phyloP scores from a whole-genome alignment of 2,888 invertebrate genomes.

The Sepiola atlantica region DNA sequence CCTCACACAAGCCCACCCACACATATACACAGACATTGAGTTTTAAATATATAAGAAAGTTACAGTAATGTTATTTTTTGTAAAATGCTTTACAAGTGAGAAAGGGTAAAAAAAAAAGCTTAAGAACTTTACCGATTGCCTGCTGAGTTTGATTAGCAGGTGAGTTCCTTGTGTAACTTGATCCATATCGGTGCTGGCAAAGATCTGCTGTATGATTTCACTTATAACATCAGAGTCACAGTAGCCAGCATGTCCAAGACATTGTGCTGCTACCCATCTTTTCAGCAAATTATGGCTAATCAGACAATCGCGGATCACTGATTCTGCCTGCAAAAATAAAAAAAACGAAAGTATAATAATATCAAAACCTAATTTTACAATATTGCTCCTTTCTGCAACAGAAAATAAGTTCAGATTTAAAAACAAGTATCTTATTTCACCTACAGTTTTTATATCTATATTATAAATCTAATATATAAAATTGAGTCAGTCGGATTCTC shows the following conservation, averaged over 20 bases:
- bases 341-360: background rate
- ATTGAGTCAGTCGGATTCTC: too few species aligned
- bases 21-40: too few species aligned
- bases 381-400: too few species aligned
- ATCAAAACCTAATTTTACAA: too few species aligned
- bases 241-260: constrained; percentile 71
- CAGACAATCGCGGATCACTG: constrained; percentile 65
- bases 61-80: background rate
- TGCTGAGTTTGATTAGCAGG: constrained; percentile 70
- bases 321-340: constrained; percentile 62
- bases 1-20: too few species aligned
- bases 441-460: too few species aligned
- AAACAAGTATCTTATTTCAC: too few species aligned
- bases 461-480: too few species aligned
- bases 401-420: too few species aligned
- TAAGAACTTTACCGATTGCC: constrained; percentile 64
- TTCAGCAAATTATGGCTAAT: constrained; percentile 65
- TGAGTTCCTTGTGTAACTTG: constrained; percentile 70
- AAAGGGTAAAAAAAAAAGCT: background rate
- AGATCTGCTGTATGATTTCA: constrained; percentile 71
- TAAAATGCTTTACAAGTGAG: background rate
- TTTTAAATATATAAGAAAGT: background rate
- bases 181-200: constrained; percentile 70
- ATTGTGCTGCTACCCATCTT: constrained; percentile 74
- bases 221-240: constrained; percentile 73